Evolutionary conservation across 2,888 invertebrate genomes (phyloP), one percentile per base, ranked within the genome.

Genomic region (Eupithecia tripunctaria): DNA sequence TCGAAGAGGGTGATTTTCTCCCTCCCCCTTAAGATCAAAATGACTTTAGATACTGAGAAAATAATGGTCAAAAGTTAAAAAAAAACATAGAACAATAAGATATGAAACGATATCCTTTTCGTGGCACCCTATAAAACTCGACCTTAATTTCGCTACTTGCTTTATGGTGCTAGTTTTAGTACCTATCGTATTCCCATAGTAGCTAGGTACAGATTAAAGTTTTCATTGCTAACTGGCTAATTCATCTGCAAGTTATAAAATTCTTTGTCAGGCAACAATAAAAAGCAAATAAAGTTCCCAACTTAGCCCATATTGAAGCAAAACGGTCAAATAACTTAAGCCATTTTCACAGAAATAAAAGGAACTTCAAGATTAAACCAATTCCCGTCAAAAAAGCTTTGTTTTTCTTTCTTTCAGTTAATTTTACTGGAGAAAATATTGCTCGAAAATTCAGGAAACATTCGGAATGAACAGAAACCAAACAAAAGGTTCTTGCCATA

Each of bases 401-500:
- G 68, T 59, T 66, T 64, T 73, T 68, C 66, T 70, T 70, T 60
- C 29, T 64, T 38, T 25, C 64, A 64, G 25, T 64, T 41, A 41
- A 64, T 64, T 64, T 38, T 64, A 32, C 41, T 68, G 72, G 68
- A n/a, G 63, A 75, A 74, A 77, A 72, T 76, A 74, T 74, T 72
- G 73, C 72, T 72, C 56, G 71, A 68, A 74, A 69, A 68, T 73
- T 72, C 67, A 67, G 72, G 67, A 75, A 71, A 68, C 73, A 72
- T 71, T 78, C 72, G 70, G 67, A 71, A 74, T 68, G 59, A 76
- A 66, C 18, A 29, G 75, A 73, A 76, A 62, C 29, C 21, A 21
- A 70, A 79, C 77, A 77, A 78, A 75, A 70, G 79, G 63, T 79
- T 77, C 67, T 38, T 76, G 60, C 79, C 78, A 76, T 79, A 76